Evolutionary conservation across 2,888 invertebrate genomes (phyloP).

Genomic region (Rhogogaster chlorosoma): DNA sequence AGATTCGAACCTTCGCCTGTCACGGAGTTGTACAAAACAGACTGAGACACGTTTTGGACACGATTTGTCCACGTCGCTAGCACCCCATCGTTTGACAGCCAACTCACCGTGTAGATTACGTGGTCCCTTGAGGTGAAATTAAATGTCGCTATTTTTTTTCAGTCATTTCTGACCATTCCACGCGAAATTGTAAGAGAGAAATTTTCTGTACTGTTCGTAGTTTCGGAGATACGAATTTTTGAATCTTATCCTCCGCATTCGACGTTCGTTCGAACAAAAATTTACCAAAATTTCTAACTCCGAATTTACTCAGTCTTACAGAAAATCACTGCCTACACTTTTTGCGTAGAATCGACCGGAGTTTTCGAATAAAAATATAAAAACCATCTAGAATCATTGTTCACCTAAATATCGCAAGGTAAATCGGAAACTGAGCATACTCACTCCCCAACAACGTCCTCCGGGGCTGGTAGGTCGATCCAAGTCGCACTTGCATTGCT

Average conservation of each 20-base stretch:
- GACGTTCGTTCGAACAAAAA: not conserved
- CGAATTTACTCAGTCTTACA: not conserved
- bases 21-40: constrained; percentile 81
- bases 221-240: not conserved
- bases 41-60: constrained; percentile 86
- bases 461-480: constrained; percentile 64
- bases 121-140: constrained; percentile 78
- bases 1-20: constrained; percentile 66
- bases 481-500: constrained; percentile 65
- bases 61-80: constrained; percentile 91
- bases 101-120: constrained; percentile 85
- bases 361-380: constrained; percentile 5
- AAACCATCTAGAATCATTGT: not conserved
- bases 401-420: not conserved
- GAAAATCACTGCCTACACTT: not conserved
- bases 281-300: not conserved
- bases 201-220: not conserved
- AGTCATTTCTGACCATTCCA: not conserved
- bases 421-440: constrained; percentile 53
- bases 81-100: constrained; percentile 85
- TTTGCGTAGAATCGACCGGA: not conserved
- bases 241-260: not conserved
- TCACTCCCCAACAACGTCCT: constrained; percentile 66
- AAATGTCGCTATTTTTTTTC: not conserved
- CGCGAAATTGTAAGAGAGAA: not conserved